Percentiles rank a stretch among this genome's conserved stretches.
Conservation (phyloP, 2,113 vertebrate species). For the Callipepla squamata region DNA sequence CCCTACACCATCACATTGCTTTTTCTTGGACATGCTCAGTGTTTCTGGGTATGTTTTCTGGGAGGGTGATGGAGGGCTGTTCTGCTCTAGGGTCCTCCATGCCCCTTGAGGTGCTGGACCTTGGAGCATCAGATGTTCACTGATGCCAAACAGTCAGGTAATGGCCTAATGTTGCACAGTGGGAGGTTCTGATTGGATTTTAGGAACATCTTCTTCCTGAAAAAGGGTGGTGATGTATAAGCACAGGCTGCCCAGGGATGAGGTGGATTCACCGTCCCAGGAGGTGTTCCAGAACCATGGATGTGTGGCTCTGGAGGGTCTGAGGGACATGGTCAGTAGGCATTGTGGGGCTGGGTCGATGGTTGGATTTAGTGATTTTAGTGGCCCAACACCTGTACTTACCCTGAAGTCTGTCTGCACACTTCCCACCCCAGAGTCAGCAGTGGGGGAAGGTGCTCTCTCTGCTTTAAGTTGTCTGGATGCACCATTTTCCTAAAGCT, state of each 20-base stretch:
- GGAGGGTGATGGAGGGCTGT: accelerated
- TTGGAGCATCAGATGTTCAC: not conserved
- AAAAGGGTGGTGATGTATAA: no score
- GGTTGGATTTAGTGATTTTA: no score
- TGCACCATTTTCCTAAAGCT: not conserved
- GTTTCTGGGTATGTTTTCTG: no score
- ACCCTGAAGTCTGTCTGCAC: accelerated
- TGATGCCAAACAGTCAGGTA: not conserved
- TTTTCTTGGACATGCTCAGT: not conserved
- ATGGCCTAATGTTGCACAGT: no score
- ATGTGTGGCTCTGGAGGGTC: no score
- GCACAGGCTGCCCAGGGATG: no score
- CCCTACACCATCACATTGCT: accelerated
- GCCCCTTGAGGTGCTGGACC: not conserved
- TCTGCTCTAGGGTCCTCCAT: not conserved
- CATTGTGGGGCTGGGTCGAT: no score
- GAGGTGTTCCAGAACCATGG: no score
- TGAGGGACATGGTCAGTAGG: no score
- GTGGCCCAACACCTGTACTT: not conserved
- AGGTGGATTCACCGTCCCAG: no score
- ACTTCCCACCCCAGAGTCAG: not conserved
- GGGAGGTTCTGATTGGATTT: no score
- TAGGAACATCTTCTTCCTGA: no score
- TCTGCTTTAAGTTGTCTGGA: not conserved
- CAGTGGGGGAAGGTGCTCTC: not conserved